A percentile compares a stretch with the other conserved stretches of the same genome.
phyloP scores from a whole-genome alignment of 2,113 vertebrate species.

The Sceloporus tristichus region DNA sequence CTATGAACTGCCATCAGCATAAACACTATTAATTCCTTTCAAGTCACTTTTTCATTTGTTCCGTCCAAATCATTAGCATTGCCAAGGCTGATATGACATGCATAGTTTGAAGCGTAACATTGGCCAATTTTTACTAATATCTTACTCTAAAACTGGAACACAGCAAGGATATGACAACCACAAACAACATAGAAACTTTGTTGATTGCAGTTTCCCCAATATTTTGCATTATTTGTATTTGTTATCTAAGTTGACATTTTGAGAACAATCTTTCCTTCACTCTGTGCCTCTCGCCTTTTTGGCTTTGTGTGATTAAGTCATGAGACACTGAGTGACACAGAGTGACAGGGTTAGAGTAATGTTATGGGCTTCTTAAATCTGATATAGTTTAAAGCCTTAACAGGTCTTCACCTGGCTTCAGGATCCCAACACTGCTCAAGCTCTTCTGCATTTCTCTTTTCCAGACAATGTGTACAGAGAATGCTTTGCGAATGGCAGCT shows the following conservation, averaged over 20 bases:
- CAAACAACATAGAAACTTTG: background rate
- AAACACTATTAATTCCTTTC: background rate
- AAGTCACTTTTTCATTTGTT: background rate
- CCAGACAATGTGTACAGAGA: slow-evolving; percentile 90
- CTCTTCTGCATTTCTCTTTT: slow-evolving; percentile 41
- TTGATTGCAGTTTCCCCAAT: background rate
- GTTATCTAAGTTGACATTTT: background rate
- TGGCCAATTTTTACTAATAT: background rate
- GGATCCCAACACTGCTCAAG: accelerated
- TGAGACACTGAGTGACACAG: background rate
- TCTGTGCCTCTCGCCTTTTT: background rate
- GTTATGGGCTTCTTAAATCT: background rate
- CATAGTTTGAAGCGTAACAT: background rate
- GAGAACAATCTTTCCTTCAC: background rate
- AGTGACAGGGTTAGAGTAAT: no score
- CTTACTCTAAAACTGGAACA: background rate
- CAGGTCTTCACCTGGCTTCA: background rate
- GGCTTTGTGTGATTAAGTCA: background rate
- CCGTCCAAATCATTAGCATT: background rate
- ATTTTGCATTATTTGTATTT: background rate
- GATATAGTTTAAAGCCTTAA: background rate
- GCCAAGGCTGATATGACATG: background rate
- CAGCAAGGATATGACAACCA: background rate
- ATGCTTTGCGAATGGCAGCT: slow-evolving; percentile 86
- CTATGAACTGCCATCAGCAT: background rate